These are phyloP conservation scores for Sinocyclocheilus anshuiensis DNA, from an alignment of 2,113 vertebrate species.

Conservation along the genomic window DNA sequence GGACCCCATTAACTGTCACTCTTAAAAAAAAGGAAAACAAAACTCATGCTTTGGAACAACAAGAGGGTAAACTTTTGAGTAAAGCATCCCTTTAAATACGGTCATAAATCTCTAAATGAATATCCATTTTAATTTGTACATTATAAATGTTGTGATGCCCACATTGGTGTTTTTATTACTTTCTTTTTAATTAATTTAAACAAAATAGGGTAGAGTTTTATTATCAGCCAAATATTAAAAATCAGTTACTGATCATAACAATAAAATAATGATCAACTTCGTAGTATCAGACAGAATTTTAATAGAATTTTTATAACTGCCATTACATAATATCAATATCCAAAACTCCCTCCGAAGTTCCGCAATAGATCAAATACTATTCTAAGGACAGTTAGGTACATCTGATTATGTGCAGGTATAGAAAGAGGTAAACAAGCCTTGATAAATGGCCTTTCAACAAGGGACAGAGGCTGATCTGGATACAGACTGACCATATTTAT, in stretches of 20 bases:
- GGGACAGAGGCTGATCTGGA: slow-evolving; percentile 36
- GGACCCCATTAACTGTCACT: no score
- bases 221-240: background rate
- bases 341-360: no score
- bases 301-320: background rate
- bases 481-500: slow-evolving; percentile 33
- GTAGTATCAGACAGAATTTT: background rate
- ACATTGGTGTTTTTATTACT: background rate
- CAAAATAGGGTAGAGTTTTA: background rate
- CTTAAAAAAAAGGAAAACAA: background rate
- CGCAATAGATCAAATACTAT: background rate
- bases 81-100: no score
- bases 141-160: background rate
- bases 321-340: background rate
- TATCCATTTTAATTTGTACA: background rate
- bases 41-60: background rate
- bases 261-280: background rate
- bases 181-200: background rate
- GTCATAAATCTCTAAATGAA: background rate
- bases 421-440: slow-evolving; percentile 2
- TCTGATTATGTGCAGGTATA: background rate
- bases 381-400: background rate
- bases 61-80: no score
- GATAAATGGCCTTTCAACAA: slow-evolving; percentile 24
- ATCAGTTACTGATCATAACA: background rate